Percentiles rank a stretch among this genome's conserved stretches.
These are phyloP conservation scores for Amphipyra tragopoginis DNA, from an alignment of 2,888 invertebrate genomes.

Conservation along the genomic window DNA sequence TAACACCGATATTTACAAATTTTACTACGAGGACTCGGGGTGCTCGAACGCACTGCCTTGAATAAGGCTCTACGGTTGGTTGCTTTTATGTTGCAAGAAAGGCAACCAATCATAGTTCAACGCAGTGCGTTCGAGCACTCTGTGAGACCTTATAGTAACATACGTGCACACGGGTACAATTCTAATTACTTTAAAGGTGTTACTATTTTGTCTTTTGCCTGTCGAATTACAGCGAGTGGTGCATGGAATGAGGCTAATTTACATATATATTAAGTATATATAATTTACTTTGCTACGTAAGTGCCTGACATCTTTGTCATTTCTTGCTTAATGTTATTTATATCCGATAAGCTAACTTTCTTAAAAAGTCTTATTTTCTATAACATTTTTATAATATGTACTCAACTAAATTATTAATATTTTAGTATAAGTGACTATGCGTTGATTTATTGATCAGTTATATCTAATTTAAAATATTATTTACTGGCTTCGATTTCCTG, in stretches of 20 bases:
- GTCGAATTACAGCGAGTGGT: neutral
- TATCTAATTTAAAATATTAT: constrained; percentile 2
- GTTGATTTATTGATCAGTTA: constrained; percentile 1
- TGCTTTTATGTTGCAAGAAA: too few relatives aligned
- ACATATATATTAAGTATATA: too few relatives aligned
- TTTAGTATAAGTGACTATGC: constrained; percentile 8
- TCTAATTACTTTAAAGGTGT: too few relatives aligned
- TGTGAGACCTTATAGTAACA: too few relatives aligned
- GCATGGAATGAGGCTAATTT: constrained; percentile 7
- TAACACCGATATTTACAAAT: too few relatives aligned
- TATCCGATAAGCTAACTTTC: constrained; percentile 1
- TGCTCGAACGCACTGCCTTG: too few relatives aligned
- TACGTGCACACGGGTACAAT: too few relatives aligned
- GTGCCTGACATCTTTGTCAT: constrained; percentile 28
- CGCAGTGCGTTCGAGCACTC: too few relatives aligned
- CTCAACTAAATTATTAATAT: constrained; percentile 11
- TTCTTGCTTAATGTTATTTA: constrained; percentile 12
- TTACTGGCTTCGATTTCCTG: neutral
- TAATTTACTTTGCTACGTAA: constrained; percentile 17
- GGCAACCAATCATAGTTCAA: too few relatives aligned
- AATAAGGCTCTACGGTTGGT: too few relatives aligned
- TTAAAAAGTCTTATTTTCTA: neutral
- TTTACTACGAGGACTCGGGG: too few relatives aligned
- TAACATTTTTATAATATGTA: constrained; percentile 2
- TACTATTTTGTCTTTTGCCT: neutral